phyloP scores from a whole-genome alignment of 1,140 invertebrate genomes.

The Nebria ingens region DNA sequence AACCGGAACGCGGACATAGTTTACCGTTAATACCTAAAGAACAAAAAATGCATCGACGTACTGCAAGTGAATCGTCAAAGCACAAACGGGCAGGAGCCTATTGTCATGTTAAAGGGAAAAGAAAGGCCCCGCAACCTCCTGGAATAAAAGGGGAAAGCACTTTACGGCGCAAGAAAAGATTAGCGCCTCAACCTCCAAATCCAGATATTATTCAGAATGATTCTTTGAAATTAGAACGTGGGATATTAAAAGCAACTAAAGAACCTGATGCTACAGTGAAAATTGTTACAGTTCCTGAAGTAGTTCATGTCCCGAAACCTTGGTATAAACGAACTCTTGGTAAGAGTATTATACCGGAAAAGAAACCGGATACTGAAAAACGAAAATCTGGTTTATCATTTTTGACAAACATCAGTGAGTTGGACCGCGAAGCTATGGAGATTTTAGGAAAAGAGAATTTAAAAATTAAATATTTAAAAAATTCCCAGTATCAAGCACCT shows the following conservation, averaged over 20 bases:
- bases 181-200: conserved; percentile 48
- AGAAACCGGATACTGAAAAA: conserved; percentile 37
- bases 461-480: conserved; percentile 16
- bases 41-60: conserved; percentile 33
- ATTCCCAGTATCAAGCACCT: conserved; percentile 28
- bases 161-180: conserved; percentile 42
- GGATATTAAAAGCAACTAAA: conserved; percentile 33
- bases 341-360: conserved; percentile 33
- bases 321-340: conserved; percentile 50
- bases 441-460: conserved; percentile 47
- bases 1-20: conserved; percentile 35
- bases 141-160: conserved; percentile 19
- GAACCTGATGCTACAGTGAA: conserved; percentile 16
- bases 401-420: conserved; percentile 67
- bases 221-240: conserved; percentile 38
- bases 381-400: conserved; percentile 50
- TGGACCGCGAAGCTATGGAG: conserved; percentile 65
- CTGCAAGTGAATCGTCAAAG: conserved; percentile 43
- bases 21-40: conserved; percentile 38
- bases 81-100: conserved; percentile 36
- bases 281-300: conserved; percentile 11
- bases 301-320: conserved; percentile 41
- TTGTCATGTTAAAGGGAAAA: conserved; percentile 60
- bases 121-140: conserved; percentile 60
- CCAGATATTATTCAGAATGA: conserved; percentile 33